These are phyloP conservation scores for Listrodromus nycthemerus DNA, from an alignment of 2,888 invertebrate species.

Conservation along the genomic window DNA sequence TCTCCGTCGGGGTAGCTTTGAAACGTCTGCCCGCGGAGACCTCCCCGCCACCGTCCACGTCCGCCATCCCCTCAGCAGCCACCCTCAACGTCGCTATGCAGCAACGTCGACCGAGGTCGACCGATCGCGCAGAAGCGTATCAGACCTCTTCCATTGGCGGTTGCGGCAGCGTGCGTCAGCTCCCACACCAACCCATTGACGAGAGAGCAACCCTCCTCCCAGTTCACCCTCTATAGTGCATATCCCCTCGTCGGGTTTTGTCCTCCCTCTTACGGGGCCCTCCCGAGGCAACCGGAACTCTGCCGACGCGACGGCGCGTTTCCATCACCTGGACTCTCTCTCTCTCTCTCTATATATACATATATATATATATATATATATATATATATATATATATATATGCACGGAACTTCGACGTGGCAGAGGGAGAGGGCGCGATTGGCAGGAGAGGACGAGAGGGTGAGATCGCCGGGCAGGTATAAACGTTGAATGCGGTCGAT, in stretches of 20 bases:
- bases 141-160: slow-evolving; percentile 77
- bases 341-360: neutral
- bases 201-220: slow-evolving; percentile 56
- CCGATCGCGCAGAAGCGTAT: slow-evolving; percentile 66
- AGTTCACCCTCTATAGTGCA: slow-evolving; percentile 46
- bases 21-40: slow-evolving; percentile 83
- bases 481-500: slow-evolving; percentile 80
- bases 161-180: slow-evolving; percentile 74
- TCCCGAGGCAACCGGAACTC: slow-evolving; percentile 26
- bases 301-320: slow-evolving; percentile 54
- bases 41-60: slow-evolving; percentile 82
- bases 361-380: slow-evolving; percentile 11
- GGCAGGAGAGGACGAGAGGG: slow-evolving; percentile 19
- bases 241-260: slow-evolving; percentile 33
- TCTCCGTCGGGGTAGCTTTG: slow-evolving; percentile 83
- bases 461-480: slow-evolving; percentile 75
- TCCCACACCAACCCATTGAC: slow-evolving; percentile 73
- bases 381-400: slow-evolving; percentile 1
- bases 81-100: slow-evolving; percentile 48
- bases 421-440: slow-evolving; percentile 7
- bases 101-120: slow-evolving; percentile 36
- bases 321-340: slow-evolving; percentile 65
- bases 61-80: slow-evolving; percentile 64
- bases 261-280: slow-evolving; percentile 40
- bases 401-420: neutral